Percentiles rank a stretch among this genome's conserved stretches.
phyloP scores from a whole-genome alignment of 2,888 invertebrate species.

The Phorcus lineatus region DNA sequence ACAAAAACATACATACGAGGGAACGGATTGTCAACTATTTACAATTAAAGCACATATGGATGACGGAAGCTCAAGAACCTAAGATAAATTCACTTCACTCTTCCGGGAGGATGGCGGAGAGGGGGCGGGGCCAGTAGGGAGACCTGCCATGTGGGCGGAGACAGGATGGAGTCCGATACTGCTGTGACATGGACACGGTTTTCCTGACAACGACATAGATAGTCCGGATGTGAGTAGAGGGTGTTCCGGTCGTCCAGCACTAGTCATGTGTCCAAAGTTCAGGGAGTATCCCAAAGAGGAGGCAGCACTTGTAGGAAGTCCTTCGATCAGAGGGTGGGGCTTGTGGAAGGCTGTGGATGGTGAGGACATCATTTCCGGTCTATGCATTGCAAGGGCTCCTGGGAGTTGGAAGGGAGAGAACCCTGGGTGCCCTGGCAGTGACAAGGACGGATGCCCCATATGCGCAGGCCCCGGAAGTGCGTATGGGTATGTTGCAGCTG shows the following conservation, averaged over 20 bases:
- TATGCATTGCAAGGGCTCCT: neutral
- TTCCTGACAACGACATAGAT: constrained; percentile 18
- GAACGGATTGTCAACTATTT: neutral
- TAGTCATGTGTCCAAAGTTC: constrained; percentile 22
- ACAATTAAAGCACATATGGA: neutral
- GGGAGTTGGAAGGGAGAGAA: neutral
- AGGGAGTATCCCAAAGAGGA: neutral
- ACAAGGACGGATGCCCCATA: constrained; percentile 13
- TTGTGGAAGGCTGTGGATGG: constrained; percentile 26
- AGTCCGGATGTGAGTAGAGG: constrained; percentile 10
- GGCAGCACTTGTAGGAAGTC: neutral
- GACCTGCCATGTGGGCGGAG: neutral
- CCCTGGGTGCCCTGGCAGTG: constrained; percentile 14
- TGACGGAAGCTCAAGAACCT: neutral
- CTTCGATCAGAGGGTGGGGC: constrained; percentile 23
- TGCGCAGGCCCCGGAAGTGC: constrained; percentile 49
- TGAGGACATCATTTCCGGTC: constrained; percentile 23
- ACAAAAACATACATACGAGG: no score
- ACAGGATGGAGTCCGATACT: constrained; percentile 19
- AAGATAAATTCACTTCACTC: constrained; percentile 18
- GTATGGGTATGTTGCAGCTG: constrained; percentile 80
- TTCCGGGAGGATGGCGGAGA: neutral
- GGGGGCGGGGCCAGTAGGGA: neutral
- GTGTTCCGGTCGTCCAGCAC: neutral
- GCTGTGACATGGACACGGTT: constrained; percentile 20